Base-by-base conservation (phyloP, 2,888 invertebrate species). In the Barypeithes pellucidus region DNA sequence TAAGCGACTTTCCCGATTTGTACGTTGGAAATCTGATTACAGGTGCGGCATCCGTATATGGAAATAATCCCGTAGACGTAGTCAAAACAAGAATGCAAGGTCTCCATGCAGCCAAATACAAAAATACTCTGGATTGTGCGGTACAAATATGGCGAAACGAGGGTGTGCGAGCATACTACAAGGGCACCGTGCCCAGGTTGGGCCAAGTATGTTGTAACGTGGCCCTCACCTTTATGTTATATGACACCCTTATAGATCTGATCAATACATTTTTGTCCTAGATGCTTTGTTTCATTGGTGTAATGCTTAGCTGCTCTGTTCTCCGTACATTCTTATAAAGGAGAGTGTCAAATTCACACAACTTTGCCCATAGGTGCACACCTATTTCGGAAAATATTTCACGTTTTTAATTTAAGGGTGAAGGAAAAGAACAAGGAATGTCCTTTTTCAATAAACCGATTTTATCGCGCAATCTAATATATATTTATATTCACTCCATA, bases 21-120 rank as follows among this genome's bases (percentile, higher is more conserved):
- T 24, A 5, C 5, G 3, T 24, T 24, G 5, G 24, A 24, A 24
- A 24, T 24, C 24, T 24, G 2, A 24, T 52, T 69, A 3, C 60
- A 84, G 85, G 85, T 74, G 98, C 98, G 33, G 95, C 95, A 1
- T 98, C 97, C 11, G 99, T 99, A 0, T 98, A 97, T 87, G 99
- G 99, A 45, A 99, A 99, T 86, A 99, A 98, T 0, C 99, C 99
- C 0, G 91, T 99, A 77, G 99, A 99, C 87, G 99, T 99, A 12
- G 94, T 99, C 16, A 99, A 99, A 88, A 99, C 99, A 1, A 89
- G 99, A 78, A 98, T 99, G 99, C 99, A 99, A 87, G 98, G 99
- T n/a, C 88, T 99, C 57, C 98, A 99, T 84, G 98, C 99, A 0
- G 85, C 92, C 12, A 98, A 97, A 85, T 99, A 99, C 88, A 98